These are phyloP conservation scores for Pemphigus obesinymphae DNA, from an alignment of 1,140 invertebrate genomes.

Conservation along the genomic window DNA sequence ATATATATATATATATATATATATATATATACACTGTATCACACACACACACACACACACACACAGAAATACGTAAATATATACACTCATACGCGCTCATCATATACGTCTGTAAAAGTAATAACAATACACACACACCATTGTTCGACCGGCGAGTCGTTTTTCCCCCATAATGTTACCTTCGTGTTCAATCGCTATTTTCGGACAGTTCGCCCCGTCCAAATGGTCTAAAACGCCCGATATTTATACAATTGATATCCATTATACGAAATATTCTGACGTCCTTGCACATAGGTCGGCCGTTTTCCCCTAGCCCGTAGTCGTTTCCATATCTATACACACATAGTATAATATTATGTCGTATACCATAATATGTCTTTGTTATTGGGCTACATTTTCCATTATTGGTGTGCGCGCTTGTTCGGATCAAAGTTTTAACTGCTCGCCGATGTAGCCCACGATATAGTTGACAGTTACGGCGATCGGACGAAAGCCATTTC, in stretches of 20 bases:
- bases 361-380: not conserved
- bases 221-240: not conserved
- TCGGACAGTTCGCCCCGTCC: not conserved
- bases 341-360: not conserved
- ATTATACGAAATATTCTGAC: constrained; percentile 6
- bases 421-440: not conserved
- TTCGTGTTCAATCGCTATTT: constrained; percentile 23
- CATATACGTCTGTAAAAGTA: not conserved
- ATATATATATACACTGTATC: no score
- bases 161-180: constrained; percentile 1
- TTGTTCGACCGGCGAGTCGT: not conserved
- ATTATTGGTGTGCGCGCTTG: not conserved
- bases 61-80: not conserved
- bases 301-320: not conserved
- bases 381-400: not conserved
- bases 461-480: not conserved
- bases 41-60: not conserved
- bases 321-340: no score
- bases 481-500: no score
- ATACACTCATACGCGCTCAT: not conserved
- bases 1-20: constrained; percentile 22
- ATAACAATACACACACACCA: not conserved
- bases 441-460: not conserved
- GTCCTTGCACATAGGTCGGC: not conserved
- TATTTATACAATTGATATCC: constrained; percentile 24